Evolutionary conservation across 1,140 invertebrate genomes (phyloP), one percentile per base, ranked within the genome.

Genomic region (Fopius arisanus): DNA sequence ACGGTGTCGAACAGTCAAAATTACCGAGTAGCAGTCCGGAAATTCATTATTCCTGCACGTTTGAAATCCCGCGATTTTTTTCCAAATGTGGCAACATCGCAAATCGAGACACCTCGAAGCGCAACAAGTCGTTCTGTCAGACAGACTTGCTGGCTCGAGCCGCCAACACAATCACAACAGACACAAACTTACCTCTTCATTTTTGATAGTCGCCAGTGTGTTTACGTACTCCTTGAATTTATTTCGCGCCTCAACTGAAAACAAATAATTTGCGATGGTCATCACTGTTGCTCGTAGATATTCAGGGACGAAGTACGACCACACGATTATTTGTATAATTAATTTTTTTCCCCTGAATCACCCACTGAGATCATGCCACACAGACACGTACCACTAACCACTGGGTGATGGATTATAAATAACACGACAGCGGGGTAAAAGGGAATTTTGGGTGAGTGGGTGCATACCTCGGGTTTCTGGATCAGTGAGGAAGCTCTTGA

Each of bases 151-250:
- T 19, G 51, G n/a, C 31, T 72, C 66, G 28, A 68, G 48, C 40
- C 59, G 40, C 21, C 14, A 10, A 23, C 26, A 29, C 62, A 33
- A 12, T 33, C 29, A 67, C 40, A n/a, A 59, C 59, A 43, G 40
- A 62, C 40, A 28, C 19, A 74, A 14, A 82, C 84, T 74, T 74
- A 88, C 87, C 83, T 92, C 92, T 82, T 93, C 92, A 77, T 90
- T 92, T 83, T 93, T 95, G 62, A 97, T 96, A 6, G 92, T 93
- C 2, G 96, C 95, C 74, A 98, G 87, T 37, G 91, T 91, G 83
- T 97, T 98, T 2, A 98, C 95, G 87, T 94, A 96, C 73, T 96
- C 94, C 88, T 97, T 97, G 83, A 98, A 98, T 77, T 93, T 91
- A 77, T 92, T 92, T 78, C 95, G 90, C 1, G 95, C 94, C 86